Evolutionary conservation across 2,797 vertebrate species (phyloP).

Genomic region (Melanotaenia boesemani): DNA sequence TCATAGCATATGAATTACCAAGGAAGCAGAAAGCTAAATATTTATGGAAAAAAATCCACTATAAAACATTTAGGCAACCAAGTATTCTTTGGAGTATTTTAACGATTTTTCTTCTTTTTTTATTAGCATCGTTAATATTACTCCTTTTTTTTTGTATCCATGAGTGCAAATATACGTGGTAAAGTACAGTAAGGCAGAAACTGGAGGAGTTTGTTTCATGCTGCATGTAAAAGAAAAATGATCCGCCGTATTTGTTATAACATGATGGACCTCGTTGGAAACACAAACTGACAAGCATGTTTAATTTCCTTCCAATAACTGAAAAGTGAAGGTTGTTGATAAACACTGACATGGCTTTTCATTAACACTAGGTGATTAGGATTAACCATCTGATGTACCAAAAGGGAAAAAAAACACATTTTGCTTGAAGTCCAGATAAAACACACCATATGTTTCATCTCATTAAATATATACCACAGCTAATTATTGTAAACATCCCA

Average conservation of each 20-base stretch:
- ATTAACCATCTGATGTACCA: constrained; percentile 49
- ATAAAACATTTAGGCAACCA: background rate
- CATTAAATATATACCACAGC: background rate
- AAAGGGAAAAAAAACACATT: constrained; percentile 7
- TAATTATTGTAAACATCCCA: background rate
- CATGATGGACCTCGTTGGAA: constrained; percentile 72
- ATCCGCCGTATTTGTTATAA: constrained; percentile 39
- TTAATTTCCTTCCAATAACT: constrained; percentile 77
- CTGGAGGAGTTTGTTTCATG: background rate
- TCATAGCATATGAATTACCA: constrained; percentile 8
- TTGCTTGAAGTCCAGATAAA: background rate
- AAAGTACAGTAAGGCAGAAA: background rate
- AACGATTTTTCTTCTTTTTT: background rate
- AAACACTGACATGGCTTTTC: constrained; percentile 63
- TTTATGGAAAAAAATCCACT: background rate
- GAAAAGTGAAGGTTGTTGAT: constrained; percentile 71
- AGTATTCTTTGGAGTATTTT: constrained; percentile 1
- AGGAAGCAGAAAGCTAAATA: constrained; percentile 42
- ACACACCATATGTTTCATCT: background rate
- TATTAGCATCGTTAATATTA: background rate
- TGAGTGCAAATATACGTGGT: background rate
- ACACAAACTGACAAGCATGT: constrained; percentile 73
- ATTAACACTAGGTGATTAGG: constrained; percentile 62
- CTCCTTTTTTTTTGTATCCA: no score
- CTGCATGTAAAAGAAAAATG: constrained; percentile 19